Evolutionary conservation across 2,113 vertebrate species (phyloP), one percentile per base, ranked within the genome.

Genomic region (Oncorhynchus masou): DNA sequence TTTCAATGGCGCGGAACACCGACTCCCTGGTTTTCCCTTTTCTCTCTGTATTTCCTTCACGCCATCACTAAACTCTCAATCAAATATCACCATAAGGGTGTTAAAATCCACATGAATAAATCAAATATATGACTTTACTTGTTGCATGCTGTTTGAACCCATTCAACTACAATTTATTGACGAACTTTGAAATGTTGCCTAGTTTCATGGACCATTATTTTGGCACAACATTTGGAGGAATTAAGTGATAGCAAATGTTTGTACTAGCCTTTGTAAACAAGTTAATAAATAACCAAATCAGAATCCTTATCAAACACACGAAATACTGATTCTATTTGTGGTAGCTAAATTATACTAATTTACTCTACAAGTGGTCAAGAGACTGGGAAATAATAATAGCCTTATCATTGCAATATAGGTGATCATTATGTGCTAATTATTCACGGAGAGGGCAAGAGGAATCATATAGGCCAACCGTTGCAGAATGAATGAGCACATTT

Each of bases 1-100:
- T 94, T 94, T 94, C 92, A 94, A 94, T 94, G 86, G 92, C 87
- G 84, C 90, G 91, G 90, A 91, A 93, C 93, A 93, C 92, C 87
- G 85, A 79, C 84, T 84, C 70, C 51, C 31, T 22, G 70, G 54
- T 72, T 83, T 73, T 77, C 68, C 77, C 67, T 84, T 79, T 87
- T 76, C 70, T 86, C 84, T 89, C 83, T 79, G 81, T 78, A 75
- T 88, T 90, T 87, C 81, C 87, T 88, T 88, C 74, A 70, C 82
- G 88, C 81, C 88, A 87, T 68, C 71, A 84, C 80, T 85, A 90
- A 87, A 89, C 89, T 88, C 87, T 77, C 73, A 85, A 81, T 87
- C 76, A 85, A 90, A 84, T 78, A 77, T 79, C 54, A 57, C 72
- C 77, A 16, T 34, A n/a, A 2, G 12, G 31, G 22, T 70, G 68